A percentile compares a stretch with the other conserved stretches of the same genome.
Conservation (phyloP, 2,888 invertebrate genomes). For the Epinotia ramella region DNA sequence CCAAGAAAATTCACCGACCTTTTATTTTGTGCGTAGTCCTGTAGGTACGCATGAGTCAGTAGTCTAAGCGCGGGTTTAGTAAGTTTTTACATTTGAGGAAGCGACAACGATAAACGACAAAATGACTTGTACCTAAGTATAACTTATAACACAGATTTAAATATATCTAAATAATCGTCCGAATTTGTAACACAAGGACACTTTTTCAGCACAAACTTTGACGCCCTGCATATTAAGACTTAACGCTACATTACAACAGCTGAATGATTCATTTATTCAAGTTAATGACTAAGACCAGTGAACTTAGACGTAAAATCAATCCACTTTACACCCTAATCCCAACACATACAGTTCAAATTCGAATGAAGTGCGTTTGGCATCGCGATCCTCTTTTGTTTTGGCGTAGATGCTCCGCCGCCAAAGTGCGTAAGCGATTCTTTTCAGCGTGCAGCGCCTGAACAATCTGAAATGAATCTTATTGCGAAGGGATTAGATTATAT, state of each 20-base stretch:
- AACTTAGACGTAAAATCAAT: background rate
- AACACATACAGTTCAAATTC: background rate
- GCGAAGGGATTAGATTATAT: background rate
- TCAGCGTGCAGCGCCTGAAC: background rate
- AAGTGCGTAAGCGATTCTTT: background rate
- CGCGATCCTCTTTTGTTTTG: background rate
- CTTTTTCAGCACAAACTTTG: slow-evolving; percentile 11
- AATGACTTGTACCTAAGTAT: background rate
- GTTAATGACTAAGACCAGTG: background rate
- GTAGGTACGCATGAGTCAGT: too few species aligned
- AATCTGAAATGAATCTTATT: background rate
- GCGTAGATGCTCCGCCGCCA: background rate
- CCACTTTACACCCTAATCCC: background rate
- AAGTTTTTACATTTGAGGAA: too few species aligned
- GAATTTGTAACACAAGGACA: background rate
- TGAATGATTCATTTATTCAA: slow-evolving; percentile 8
- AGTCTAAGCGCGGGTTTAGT: too few species aligned
- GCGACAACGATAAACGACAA: background rate
- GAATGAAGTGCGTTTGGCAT: background rate
- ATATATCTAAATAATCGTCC: background rate
- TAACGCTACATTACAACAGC: slow-evolving; percentile 23
- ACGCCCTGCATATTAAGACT: slow-evolving; percentile 33
- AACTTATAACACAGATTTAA: background rate
- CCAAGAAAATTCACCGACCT: too few species aligned
- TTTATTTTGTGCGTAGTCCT: too few species aligned